Conservation (phyloP, 1,140 invertebrate genomes). For the silkworm (Bombyx mori) region ASM3026992v2 NC_085118.1:5459001-5459500, state of each 20-base stretch:
- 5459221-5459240: not conserved
- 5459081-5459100: too few species aligned
- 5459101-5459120: too few species aligned
- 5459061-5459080: too few species aligned
- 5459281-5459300: constrained; percentile 79
- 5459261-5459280: constrained; percentile 83
- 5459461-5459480: not conserved
- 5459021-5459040: too few species aligned
- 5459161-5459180: too few species aligned
- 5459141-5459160: too few species aligned
- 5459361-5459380: constrained; percentile 86
- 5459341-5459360: constrained; percentile 87
- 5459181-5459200: too few species aligned
- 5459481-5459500: constrained; percentile 10
- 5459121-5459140: too few species aligned
- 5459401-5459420: constrained; percentile 15
- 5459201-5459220: too few species aligned
- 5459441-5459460: constrained; percentile 4
- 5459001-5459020: too few species aligned
- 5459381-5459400: constrained; percentile 48
- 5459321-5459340: constrained; percentile 84
- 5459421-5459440: constrained; percentile 15
- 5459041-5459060: too few species aligned
- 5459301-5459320: constrained; percentile 84
- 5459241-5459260: constrained; percentile 73